Conservation (phyloP, 1,140 invertebrate genomes). For the Conopomorpha cramerella region DNA sequence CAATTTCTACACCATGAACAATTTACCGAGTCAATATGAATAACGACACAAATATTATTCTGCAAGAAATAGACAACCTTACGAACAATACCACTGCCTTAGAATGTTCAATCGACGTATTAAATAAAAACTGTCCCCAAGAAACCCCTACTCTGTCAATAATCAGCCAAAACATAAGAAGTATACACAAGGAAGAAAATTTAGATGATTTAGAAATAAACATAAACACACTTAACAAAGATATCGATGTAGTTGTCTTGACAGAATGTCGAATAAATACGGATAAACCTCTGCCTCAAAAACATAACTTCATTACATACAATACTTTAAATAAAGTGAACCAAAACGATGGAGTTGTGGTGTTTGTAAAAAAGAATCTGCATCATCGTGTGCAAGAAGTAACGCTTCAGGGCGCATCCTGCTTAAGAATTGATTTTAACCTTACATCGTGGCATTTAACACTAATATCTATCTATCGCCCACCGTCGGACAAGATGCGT, state of each 20-base stretch:
- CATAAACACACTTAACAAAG: not conserved
- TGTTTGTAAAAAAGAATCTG: not conserved
- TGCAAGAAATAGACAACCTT: not conserved
- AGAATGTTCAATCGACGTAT: not conserved
- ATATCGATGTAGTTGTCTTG: not conserved
- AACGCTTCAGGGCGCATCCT: not conserved
- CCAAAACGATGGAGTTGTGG: not conserved
- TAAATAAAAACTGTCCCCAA: not conserved
- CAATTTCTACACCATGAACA: too few relatives aligned
- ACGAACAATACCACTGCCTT: not conserved
- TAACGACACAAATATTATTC: not conserved
- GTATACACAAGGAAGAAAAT: not conserved
- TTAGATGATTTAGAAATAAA: not conserved
- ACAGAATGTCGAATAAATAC: not conserved
- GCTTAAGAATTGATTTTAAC: not conserved
- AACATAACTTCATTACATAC: not conserved
- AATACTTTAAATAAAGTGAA: not conserved
- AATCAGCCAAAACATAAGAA: not conserved
- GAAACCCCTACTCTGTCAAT: not conserved
- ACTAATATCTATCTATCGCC: not conserved
- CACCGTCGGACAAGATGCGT: not conserved
- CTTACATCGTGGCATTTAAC: not conserved
- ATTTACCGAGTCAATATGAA: too few relatives aligned
- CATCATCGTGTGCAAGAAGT: not conserved
- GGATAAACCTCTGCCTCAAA: not conserved